Percentiles rank a stretch among this genome's conserved stretches.
These are phyloP conservation scores for Drosophila leonis DNA, from an alignment of 2,888 invertebrate genomes.

Conservation along the genomic window DNA sequence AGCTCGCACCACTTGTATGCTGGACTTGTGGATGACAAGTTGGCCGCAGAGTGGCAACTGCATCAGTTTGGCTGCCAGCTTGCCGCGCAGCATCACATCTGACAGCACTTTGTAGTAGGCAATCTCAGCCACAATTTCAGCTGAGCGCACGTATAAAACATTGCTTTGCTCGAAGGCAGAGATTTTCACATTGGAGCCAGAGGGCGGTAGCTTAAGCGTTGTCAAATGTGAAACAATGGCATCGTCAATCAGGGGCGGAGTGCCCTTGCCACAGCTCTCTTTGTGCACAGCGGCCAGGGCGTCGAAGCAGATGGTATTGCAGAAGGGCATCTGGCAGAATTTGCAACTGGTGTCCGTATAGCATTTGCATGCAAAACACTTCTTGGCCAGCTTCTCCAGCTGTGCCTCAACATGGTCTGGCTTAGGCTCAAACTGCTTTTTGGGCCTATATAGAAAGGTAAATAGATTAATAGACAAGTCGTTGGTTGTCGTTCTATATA, in stretches of 20 bases:
- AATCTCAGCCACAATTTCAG: constrained; percentile 59
- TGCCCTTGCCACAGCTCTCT: constrained; percentile 29
- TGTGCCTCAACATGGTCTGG: neutral
- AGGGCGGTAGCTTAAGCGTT: constrained; percentile 57
- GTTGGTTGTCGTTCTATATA: neutral
- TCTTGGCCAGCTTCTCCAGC: constrained; percentile 3
- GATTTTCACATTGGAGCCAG: constrained; percentile 72
- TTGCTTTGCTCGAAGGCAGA: constrained; percentile 82
- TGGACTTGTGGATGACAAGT: constrained; percentile 74
- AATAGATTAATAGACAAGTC: neutral
- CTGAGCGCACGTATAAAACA: constrained; percentile 82
- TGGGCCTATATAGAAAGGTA: constrained; percentile 8
- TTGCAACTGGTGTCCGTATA: constrained; percentile 52
- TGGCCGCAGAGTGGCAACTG: constrained; percentile 76
- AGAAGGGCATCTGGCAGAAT: constrained; percentile 68
- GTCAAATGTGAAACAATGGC: constrained; percentile 1
- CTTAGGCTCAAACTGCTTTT: neutral
- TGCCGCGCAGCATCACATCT: constrained; percentile 57
- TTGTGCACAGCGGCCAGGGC: constrained; percentile 45
- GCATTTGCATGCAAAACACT: constrained; percentile 41
- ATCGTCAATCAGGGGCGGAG: constrained; percentile 10
- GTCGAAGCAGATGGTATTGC: constrained; percentile 76
- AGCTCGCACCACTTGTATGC: constrained; percentile 74
- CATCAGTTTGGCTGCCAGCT: constrained; percentile 50
- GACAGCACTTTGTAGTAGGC: constrained; percentile 71